A percentile compares a stretch with the other conserved stretches of the same genome.
phyloP scores from a whole-genome alignment of 1,140 invertebrate species.

The Eulimnadia texana region DNA sequence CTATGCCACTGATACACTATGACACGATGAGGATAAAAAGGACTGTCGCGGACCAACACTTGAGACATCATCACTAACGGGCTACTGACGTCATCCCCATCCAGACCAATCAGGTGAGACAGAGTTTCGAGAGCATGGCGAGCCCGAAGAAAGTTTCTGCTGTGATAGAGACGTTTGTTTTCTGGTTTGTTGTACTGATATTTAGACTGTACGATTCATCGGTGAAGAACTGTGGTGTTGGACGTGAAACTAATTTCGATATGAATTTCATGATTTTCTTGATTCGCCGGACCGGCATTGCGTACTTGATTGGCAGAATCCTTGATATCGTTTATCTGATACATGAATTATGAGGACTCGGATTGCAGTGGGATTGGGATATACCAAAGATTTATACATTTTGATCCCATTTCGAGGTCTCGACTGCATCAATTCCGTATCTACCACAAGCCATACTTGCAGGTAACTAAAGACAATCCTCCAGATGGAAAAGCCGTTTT shows the following conservation, averaged over 20 bases:
- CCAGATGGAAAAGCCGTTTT: background rate
- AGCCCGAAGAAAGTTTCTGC: conserved; percentile 53
- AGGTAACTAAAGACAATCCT: background rate
- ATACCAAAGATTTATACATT: background rate
- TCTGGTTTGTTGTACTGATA: background rate
- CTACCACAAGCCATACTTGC: conserved; percentile 11
- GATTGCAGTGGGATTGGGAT: background rate
- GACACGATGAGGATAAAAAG: conserved; percentile 57
- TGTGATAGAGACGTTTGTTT: conserved; percentile 38
- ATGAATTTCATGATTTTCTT: background rate
- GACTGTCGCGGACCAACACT: conserved; percentile 46
- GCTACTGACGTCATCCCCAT: conserved; percentile 13
- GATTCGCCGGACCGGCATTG: background rate
- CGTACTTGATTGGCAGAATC: too few species aligned
- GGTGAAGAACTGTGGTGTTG: background rate
- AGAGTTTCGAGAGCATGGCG: conserved; percentile 64
- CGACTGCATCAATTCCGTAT: background rate
- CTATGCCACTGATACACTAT: too few species aligned
- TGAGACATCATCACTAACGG: conserved; percentile 2
- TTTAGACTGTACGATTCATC: conserved; percentile 11
- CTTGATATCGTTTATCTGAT: too few species aligned
- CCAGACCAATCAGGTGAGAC: conserved; percentile 47
- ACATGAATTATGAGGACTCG: background rate
- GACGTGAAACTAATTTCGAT: conserved; percentile 2
- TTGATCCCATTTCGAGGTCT: background rate